These are phyloP conservation scores for Brachypterus glaber DNA, from an alignment of 2,888 invertebrate genomes.

Conservation along the genomic window DNA sequence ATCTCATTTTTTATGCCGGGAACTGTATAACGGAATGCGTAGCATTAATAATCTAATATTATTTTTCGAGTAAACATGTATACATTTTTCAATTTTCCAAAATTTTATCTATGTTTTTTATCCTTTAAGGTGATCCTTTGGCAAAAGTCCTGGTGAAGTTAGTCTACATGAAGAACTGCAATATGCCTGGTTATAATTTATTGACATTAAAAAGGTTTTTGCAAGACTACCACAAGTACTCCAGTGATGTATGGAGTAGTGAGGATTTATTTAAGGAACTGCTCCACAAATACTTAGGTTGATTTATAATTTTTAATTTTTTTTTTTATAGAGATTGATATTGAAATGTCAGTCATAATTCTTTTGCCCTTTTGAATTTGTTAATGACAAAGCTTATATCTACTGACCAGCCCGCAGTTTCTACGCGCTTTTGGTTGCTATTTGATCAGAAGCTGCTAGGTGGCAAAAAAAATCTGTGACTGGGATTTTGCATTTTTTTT, in stretches of 20 bases:
- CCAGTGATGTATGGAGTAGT: slow-evolving; percentile 27
- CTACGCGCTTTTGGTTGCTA: too few species aligned
- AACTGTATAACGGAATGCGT: too few species aligned
- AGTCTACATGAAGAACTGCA: slow-evolving; percentile 29
- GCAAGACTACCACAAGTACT: slow-evolving; percentile 37
- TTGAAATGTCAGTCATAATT: too few species aligned
- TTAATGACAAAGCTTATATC: too few species aligned
- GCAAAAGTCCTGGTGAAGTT: slow-evolving; percentile 38
- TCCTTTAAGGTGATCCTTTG: slow-evolving; percentile 34
- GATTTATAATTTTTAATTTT: slow-evolving; percentile 12
- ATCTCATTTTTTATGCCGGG: too few species aligned
- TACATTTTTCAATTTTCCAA: neutral
- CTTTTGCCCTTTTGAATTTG: too few species aligned
- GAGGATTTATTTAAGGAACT: slow-evolving; percentile 32
- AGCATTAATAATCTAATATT: too few species aligned
- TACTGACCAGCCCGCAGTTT: too few species aligned
- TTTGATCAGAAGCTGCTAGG: too few species aligned
- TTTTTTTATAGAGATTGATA: slow-evolving; percentile 1
- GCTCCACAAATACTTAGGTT: slow-evolving; percentile 35
- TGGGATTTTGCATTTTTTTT: too few species aligned
- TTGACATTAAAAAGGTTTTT: slow-evolving; percentile 34
- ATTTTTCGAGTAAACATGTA: neutral
- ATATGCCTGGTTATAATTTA: slow-evolving; percentile 30
- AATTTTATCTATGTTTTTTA: neutral
- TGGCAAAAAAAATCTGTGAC: too few species aligned